Evolutionary conservation across 2,888 invertebrate species (phyloP), one percentile per base, ranked within the genome.

Genomic region (Drosophila paracracens): DNA sequence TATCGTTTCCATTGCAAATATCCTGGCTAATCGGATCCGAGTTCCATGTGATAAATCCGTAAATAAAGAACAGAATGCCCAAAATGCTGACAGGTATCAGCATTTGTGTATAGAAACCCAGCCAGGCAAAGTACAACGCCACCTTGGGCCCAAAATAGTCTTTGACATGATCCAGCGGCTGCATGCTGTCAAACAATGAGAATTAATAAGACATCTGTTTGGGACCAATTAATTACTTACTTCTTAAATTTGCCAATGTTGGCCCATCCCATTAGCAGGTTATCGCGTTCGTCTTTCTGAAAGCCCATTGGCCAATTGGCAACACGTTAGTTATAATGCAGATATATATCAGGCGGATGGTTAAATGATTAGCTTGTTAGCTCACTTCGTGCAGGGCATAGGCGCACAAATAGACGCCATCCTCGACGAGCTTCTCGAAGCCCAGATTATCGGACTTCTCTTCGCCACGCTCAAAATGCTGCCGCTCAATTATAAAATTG

Each of bases 71-170:
- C 27, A 96, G 75, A 27, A 96, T 89, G 18, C 96, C 96, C 61
- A 96, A 93, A 61, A 96, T 92, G 63, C 96, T 94, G 4, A 96
- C 95, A 18, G 96, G 96, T 79, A 97, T 96, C 65, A 97, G 93
- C 96, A 97, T 96, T 91, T 96, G 95, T 0, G 97, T 97, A 91
- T 97, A 97, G 93, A 96, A 97, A 46, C 97, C 97, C 54, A 97
- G 94, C 97, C 97, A 97, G 18, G 97, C 95, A 93, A 97, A 97
- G 92, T 97, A 97, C 67, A 97, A 94, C 0, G 96, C 97, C 81
- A 96, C 95, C 93, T 96, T 96, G 4, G 96, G 95, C 54, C 96
- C 96, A 91, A 96, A 96, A 92, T 96, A 96, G 87, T 96, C 95
- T 94, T 96, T 95, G 70, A 97, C 95, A 76, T 95, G 94, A 91